phyloP scores from a whole-genome alignment of 2,888 invertebrate genomes.

The Catocala nupta region DNA sequence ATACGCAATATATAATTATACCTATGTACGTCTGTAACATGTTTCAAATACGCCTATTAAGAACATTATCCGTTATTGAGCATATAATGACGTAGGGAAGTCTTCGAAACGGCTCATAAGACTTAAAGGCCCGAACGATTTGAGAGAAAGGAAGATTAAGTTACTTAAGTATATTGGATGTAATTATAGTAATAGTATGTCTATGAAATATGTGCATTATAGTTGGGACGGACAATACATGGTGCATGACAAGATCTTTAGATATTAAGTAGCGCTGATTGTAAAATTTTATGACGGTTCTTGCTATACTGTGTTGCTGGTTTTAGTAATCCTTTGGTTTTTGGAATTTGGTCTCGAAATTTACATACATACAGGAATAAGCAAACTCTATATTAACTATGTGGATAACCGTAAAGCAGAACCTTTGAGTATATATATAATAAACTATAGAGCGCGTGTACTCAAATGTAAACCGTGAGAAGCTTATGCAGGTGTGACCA shows the following conservation, averaged over 20 bases:
- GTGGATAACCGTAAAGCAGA: not conserved
- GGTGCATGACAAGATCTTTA: slow-evolving; percentile 5
- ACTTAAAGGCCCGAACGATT: slow-evolving; percentile 53
- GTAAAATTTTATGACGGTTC: too few species aligned
- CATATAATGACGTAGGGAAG: slow-evolving; percentile 58
- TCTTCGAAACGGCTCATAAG: slow-evolving; percentile 47
- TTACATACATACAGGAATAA: not conserved
- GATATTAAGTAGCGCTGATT: not conserved
- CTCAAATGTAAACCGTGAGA: too few species aligned
- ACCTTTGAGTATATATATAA: not conserved
- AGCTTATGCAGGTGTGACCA: too few species aligned
- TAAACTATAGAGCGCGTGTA: not conserved
- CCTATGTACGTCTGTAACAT: slow-evolving; percentile 43
- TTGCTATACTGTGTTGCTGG: too few species aligned
- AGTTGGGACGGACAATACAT: slow-evolving; percentile 4
- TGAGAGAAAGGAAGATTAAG: slow-evolving; percentile 52
- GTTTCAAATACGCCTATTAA: slow-evolving; percentile 57
- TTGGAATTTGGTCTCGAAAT: too few species aligned
- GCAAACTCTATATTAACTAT: too few species aligned
- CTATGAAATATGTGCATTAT: slow-evolving; percentile 25
- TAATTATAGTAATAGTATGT: slow-evolving; percentile 45
- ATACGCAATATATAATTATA: slow-evolving; percentile 56
- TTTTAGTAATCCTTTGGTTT: too few species aligned
- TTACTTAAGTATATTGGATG: slow-evolving; percentile 49
- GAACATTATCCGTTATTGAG: slow-evolving; percentile 60